phyloP scores from a whole-genome alignment of 2,797 vertebrate species.

The Protosalanx chinensis region DNA sequence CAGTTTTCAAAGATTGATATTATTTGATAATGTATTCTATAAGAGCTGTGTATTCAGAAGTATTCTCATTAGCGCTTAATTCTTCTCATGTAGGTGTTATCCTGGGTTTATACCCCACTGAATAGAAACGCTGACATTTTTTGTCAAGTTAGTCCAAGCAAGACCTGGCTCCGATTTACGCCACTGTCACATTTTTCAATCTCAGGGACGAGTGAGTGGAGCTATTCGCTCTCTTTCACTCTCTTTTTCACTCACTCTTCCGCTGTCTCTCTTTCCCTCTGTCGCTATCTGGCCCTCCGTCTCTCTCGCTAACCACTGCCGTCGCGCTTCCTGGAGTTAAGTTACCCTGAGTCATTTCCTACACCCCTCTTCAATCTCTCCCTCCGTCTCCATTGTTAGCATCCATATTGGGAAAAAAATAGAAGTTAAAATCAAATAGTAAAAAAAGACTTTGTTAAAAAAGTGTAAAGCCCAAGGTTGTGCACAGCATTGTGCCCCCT shows the following conservation, averaged over 20 bases:
- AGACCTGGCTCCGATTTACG: background rate
- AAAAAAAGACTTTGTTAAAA: too few relatives aligned
- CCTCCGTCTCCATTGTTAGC: background rate
- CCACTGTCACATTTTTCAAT: background rate
- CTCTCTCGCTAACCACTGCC: conserved; percentile 13
- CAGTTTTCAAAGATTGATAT: too few relatives aligned
- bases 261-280: background rate
- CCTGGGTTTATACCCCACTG: too few relatives aligned
- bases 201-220: background rate
- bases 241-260: background rate
- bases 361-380: background rate
- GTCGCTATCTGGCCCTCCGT: background rate
- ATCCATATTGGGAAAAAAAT: background rate
- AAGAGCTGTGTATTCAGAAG: too few relatives aligned
- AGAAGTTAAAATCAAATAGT: too few relatives aligned
- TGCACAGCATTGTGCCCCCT: too few relatives aligned
- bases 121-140: background rate
- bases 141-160: background rate
- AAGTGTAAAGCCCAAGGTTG: too few relatives aligned
- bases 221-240: too few relatives aligned
- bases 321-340: conserved; percentile 2
- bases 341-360: background rate
- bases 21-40: too few relatives aligned
- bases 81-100: too few relatives aligned
- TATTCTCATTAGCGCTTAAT: too few relatives aligned